A percentile compares a stretch with the other conserved stretches of the same genome.
Conservation (phyloP, 2,797 vertebrate genomes). For the Sebastes hubbsi region DNA sequence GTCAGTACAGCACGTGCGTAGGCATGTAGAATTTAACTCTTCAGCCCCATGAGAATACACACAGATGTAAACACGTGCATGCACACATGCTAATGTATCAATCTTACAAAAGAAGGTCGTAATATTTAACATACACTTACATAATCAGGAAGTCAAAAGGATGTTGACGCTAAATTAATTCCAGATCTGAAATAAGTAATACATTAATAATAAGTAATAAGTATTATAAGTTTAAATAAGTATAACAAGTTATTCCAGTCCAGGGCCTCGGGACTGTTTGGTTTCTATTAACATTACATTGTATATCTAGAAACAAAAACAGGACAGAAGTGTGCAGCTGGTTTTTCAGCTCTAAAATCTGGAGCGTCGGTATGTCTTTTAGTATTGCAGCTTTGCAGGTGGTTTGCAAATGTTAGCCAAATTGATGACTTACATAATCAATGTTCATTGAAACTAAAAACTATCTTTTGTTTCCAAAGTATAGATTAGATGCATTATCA, state of each 20-base stretch:
- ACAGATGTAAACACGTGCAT: constrained; percentile 26
- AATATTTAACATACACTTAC: constrained; percentile 10
- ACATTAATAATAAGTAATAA: not conserved
- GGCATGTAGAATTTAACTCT: constrained; percentile 45
- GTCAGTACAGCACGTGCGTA: constrained; percentile 37
- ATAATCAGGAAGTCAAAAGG: constrained; percentile 23
- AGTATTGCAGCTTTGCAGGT: not conserved
- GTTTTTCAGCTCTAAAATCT: not conserved
- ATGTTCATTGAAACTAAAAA: not conserved
- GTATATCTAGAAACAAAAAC: not conserved
- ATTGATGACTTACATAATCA: not conserved
- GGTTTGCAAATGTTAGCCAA: not conserved
- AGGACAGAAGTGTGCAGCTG: not conserved
- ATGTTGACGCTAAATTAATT: constrained; percentile 10
- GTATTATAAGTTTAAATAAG: not conserved
- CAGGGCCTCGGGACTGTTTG: not conserved
- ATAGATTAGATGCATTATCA: not conserved
- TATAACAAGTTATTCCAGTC: constrained; percentile 4
- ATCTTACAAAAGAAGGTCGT: constrained; percentile 25
- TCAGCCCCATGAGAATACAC: constrained; percentile 37
- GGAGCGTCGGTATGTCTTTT: not conserved
- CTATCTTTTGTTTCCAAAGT: not conserved
- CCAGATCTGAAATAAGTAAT: constrained; percentile 14
- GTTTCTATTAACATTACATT: not conserved
- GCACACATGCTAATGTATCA: constrained; percentile 38